Evolutionary conservation across 2,797 vertebrate species (phyloP).

Genomic region (Crenuchus spilurus): DNA sequence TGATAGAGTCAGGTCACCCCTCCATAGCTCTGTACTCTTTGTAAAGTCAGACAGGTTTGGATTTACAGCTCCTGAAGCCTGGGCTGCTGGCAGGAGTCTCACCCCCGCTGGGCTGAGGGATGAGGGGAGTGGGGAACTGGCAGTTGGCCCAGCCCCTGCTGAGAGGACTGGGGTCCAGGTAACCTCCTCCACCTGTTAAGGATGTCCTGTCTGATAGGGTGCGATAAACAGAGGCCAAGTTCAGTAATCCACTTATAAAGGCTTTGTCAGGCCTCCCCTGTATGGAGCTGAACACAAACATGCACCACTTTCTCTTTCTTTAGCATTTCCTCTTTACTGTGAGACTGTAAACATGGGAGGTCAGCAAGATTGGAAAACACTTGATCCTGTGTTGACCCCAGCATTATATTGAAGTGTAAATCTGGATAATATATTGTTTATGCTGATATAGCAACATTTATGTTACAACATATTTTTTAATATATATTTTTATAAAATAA

Average conservation of each 20-base stretch:
- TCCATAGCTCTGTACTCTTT: conserved; percentile 22
- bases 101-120: not conserved
- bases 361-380: not conserved
- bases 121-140: conserved; percentile 14
- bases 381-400: not conserved
- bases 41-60: conserved; percentile 18
- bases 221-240: conserved; percentile 55
- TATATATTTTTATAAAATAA: no score
- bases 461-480: no score
- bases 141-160: not conserved
- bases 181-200: conserved; percentile 66
- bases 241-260: conserved; percentile 38
- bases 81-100: conserved; percentile 23
- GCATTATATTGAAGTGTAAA: not conserved
- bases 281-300: not conserved
- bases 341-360: not conserved
- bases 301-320: conserved; percentile 4
- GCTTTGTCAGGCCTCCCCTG: conserved; percentile 1
- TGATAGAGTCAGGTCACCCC: not conserved
- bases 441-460: no score
- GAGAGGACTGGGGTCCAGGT: conserved; percentile 58
- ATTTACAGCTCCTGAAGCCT: conserved; percentile 22
- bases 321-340: not conserved
- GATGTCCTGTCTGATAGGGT: conserved; percentile 74
- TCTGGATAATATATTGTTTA: no score